Percentiles rank a stretch among this genome's conserved stretches.
phyloP scores from a whole-genome alignment of 2,797 vertebrate species.

The Craterocephalus amniculus region DNA sequence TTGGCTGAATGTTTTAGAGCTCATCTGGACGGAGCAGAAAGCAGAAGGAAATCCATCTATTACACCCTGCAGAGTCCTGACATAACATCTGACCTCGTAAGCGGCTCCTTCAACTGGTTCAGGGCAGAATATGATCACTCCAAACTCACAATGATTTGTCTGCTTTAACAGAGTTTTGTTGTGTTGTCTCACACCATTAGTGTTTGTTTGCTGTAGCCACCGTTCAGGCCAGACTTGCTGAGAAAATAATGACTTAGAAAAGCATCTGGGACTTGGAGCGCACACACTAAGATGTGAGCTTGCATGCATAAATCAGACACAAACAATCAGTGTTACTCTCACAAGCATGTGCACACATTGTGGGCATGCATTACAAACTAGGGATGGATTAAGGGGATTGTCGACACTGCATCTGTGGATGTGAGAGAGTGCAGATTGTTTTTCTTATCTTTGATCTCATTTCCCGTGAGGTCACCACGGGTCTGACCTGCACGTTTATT shows the following conservation, averaged over 20 bases:
- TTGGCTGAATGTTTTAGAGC: conserved; percentile 34
- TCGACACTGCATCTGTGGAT: conserved; percentile 20
- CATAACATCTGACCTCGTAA: conserved; percentile 36
- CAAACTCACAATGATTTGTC: conserved; percentile 40
- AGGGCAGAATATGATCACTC: conserved; percentile 21
- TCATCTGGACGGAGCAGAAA: conserved; percentile 38
- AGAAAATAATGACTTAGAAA: conserved; percentile 53
- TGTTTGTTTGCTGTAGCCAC: conserved; percentile 28
- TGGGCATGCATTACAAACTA: conserved; percentile 6
- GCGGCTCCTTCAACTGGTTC: conserved; percentile 41
- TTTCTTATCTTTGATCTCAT: conserved; percentile 39
- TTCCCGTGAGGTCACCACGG: conserved; percentile 53
- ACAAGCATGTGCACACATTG: conserved; percentile 5
- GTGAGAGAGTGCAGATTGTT: conserved; percentile 25
- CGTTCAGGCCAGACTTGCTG: conserved; percentile 44
- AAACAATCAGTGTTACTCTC: not conserved
- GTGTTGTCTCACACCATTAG: conserved; percentile 28
- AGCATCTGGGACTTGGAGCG: conserved; percentile 30
- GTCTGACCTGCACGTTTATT: conserved; percentile 16
- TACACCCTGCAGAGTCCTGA: conserved; percentile 29
- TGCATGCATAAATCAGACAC: conserved; percentile 3
- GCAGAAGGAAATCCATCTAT: conserved; percentile 56
- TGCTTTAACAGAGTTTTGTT: conserved; percentile 29
- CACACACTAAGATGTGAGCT: not conserved
- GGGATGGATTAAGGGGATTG: conserved; percentile 53